These are phyloP conservation scores for Epinephelus awoara DNA, from an alignment of 2,797 vertebrate genomes.

Conservation along the genomic window DNA sequence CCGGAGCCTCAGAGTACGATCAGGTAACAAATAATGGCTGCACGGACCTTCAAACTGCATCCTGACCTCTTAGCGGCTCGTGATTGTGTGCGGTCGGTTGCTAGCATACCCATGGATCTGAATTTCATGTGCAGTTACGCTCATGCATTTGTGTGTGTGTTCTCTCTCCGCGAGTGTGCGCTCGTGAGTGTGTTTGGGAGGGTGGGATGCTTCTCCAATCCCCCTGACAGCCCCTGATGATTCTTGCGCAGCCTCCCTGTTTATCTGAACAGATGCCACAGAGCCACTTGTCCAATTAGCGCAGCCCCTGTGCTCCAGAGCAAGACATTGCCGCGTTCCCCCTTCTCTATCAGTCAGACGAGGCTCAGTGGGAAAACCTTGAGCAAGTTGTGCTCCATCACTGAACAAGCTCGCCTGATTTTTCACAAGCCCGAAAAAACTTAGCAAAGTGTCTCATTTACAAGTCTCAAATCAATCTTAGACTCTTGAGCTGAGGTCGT, in stretches of 20 bases:
- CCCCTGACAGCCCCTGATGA: constrained; percentile 71
- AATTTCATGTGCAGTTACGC: not conserved
- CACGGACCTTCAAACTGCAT: constrained; percentile 7
- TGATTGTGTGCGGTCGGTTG: not conserved
- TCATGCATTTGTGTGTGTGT: not conserved
- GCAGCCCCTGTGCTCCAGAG: constrained; percentile 78
- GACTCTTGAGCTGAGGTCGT: constrained; percentile 52
- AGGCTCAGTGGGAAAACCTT: constrained; percentile 67
- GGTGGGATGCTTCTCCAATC: constrained; percentile 60
- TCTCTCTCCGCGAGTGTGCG: constrained; percentile 11
- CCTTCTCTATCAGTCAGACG: constrained; percentile 63
- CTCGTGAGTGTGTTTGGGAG: constrained; percentile 33
- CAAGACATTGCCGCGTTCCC: constrained; percentile 71
- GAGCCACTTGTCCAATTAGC: constrained; percentile 85
- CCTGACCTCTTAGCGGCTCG: constrained; percentile 8
- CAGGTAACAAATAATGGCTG: constrained; percentile 68
- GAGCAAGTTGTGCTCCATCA: constrained; percentile 62
- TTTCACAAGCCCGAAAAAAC: constrained; percentile 46
- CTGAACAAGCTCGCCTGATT: constrained; percentile 64
- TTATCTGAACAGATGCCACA: constrained; percentile 85
- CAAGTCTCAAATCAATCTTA: constrained; percentile 60
- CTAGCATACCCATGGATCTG: not conserved
- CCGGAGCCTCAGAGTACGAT: constrained; percentile 96
- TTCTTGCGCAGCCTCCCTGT: constrained; percentile 71
- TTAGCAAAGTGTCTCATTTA: constrained; percentile 61